phyloP scores from a whole-genome alignment of 1,140 invertebrate genomes.

The Drosophila tristis region DNA sequence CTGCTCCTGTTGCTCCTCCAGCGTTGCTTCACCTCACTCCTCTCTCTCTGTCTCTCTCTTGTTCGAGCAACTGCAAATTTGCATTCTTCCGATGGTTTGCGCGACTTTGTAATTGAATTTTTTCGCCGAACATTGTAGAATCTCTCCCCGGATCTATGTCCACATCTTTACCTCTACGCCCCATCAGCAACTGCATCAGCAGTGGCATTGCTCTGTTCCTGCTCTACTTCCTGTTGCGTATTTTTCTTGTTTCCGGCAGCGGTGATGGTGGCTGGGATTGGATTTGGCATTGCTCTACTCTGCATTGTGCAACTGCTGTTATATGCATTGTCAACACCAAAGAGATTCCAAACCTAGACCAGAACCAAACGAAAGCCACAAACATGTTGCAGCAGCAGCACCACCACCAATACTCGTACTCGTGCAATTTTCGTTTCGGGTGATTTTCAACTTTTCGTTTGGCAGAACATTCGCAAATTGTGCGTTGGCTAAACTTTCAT shows the following conservation, averaged over 20 bases:
- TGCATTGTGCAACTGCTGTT: slow-evolving; percentile 60
- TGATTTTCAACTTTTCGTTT: slow-evolving; percentile 64
- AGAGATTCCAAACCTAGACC: slow-evolving; percentile 14
- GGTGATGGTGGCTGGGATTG: slow-evolving; percentile 28
- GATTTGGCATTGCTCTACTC: slow-evolving; percentile 51
- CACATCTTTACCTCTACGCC: not conserved
- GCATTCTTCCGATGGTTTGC: slow-evolving; percentile 69
- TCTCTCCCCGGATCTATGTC: not conserved
- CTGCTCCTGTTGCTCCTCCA: slow-evolving; percentile 10
- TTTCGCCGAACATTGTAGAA: slow-evolving; percentile 62
- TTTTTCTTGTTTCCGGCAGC: slow-evolving; percentile 44
- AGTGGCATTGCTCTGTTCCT: not conserved
- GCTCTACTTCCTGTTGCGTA: slow-evolving; percentile 7
- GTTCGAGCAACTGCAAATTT: slow-evolving; percentile 46
- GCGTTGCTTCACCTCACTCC: no score
- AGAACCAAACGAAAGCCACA: slow-evolving; percentile 43
- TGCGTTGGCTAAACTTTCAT: slow-evolving; percentile 50
- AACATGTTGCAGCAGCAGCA: slow-evolving; percentile 68
- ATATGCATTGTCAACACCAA: slow-evolving; percentile 54
- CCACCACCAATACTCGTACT: slow-evolving; percentile 38
- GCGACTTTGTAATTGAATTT: slow-evolving; percentile 81
- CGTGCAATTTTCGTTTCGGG: slow-evolving; percentile 30
- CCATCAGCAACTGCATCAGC: not conserved
- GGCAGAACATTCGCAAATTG: slow-evolving; percentile 55
- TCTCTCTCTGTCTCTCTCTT: not conserved